A percentile compares a stretch with the other conserved stretches of the same genome.
Conservation (phyloP, 2,797 vertebrate genomes). For the Chiroxiphia lanceolata region DNA sequence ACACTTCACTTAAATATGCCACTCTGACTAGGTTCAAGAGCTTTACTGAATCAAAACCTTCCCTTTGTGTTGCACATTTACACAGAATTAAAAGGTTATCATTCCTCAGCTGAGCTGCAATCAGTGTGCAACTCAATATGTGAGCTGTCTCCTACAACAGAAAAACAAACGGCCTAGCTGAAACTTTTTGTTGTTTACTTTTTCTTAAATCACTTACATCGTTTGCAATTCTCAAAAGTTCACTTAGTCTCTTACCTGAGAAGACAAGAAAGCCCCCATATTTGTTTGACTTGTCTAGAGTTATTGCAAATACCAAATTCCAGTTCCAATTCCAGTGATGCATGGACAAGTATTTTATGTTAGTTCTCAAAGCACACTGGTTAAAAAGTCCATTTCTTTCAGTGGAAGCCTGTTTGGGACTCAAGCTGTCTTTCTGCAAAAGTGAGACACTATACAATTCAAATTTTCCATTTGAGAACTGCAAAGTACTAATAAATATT, state of each 20-base stretch:
- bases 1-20: not conserved
- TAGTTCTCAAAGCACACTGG: not conserved
- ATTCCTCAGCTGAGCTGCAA: not conserved
- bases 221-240: not conserved
- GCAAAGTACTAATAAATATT: slow-evolving; percentile 74
- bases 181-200: not conserved
- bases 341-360: not conserved
- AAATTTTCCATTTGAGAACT: slow-evolving; percentile 65
- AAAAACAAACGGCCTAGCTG: not conserved
- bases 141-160: not conserved
- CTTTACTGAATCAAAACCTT: not conserved
- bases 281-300: not conserved
- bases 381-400: not conserved
- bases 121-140: not conserved
- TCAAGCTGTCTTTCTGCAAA: slow-evolving; percentile 33
- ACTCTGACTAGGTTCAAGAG: not conserved
- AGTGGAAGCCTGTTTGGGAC: not conserved
- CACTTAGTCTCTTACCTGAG: not conserved
- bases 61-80: not conserved
- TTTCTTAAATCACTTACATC: not conserved
- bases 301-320: not conserved
- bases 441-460: slow-evolving; percentile 35
- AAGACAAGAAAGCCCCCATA: accelerated
- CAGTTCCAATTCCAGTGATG: not conserved
- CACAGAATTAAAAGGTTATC: not conserved